Conservation (phyloP, 2,113 vertebrate genomes). For the Microcebus griseorufus region DNA sequence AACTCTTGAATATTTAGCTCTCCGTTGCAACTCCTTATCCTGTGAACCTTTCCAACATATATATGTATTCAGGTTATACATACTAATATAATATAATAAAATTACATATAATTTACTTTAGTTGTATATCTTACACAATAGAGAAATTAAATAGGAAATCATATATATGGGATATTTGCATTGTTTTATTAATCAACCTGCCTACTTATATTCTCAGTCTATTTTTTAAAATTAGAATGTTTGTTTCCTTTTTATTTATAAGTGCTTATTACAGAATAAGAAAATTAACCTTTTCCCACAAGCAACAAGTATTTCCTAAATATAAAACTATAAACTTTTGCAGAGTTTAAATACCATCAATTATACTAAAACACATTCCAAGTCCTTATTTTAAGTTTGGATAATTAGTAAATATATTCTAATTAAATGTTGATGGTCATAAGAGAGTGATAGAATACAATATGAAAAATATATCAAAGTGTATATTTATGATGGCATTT, state of each 20-base stretch:
- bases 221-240: background rate
- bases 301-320: background rate
- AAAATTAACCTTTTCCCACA: background rate
- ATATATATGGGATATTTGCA: background rate
- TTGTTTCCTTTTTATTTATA: background rate
- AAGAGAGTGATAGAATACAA: background rate
- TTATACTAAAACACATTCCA: background rate
- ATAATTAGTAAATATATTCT: background rate
- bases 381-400: background rate
- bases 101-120: background rate
- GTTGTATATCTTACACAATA: background rate
- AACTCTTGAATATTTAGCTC: background rate
- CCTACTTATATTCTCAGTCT: background rate
- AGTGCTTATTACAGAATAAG: background rate
- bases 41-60: background rate
- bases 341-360: background rate
- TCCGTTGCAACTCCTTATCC: background rate
- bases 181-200: background rate
- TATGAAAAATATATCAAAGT: background rate
- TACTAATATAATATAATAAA: background rate
- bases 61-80: background rate
- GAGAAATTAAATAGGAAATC: background rate
- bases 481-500: background rate
- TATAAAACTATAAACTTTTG: background rate
- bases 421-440: background rate